These are phyloP conservation scores for Enteromius unitaeniatus DNA, from an alignment of 2,797 vertebrate species.

Conservation along the genomic window DNA sequence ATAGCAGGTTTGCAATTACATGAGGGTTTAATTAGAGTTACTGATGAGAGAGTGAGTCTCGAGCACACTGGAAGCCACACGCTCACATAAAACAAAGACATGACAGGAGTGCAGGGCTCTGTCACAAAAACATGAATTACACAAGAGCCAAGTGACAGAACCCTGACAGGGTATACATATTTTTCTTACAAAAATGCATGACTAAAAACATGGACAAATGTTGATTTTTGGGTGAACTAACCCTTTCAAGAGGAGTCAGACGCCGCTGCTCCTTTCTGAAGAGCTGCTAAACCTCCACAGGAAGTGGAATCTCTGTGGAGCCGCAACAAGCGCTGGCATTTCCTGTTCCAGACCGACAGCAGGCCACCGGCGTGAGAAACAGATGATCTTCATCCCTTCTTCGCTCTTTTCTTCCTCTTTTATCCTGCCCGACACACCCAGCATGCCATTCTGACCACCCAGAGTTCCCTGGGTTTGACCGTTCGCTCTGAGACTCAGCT, in stretches of 20 bases:
- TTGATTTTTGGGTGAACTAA: no score
- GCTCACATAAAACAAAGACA: no score
- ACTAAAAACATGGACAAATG: no score
- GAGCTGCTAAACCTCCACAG: slow-evolving; percentile 65
- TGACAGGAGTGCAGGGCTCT: no score
- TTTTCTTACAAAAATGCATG: no score
- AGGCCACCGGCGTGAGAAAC: slow-evolving; percentile 72
- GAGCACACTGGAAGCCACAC: no score
- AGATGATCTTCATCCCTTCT: slow-evolving; percentile 9
- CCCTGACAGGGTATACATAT: no score
- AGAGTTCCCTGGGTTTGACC: neutral
- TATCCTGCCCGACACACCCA: neutral
- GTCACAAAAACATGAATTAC: no score
- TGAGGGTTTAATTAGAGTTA: no score
- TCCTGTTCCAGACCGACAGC: slow-evolving; percentile 67
- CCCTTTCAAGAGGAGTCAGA: neutral
- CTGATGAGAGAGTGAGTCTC: no score
- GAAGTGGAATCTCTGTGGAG: slow-evolving; percentile 70
- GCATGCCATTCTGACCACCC: slow-evolving; percentile 7
- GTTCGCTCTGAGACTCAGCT: neutral
- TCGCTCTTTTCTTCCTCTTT: slow-evolving; percentile 13
- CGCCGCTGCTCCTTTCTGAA: neutral
- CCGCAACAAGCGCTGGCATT: slow-evolving; percentile 63
- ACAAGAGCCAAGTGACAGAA: no score
- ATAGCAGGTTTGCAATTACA: no score